A percentile compares a stretch with the other conserved stretches of the same genome.
Conservation (phyloP, 2,797 vertebrate genomes). For the Dryobates pubescens region DNA sequence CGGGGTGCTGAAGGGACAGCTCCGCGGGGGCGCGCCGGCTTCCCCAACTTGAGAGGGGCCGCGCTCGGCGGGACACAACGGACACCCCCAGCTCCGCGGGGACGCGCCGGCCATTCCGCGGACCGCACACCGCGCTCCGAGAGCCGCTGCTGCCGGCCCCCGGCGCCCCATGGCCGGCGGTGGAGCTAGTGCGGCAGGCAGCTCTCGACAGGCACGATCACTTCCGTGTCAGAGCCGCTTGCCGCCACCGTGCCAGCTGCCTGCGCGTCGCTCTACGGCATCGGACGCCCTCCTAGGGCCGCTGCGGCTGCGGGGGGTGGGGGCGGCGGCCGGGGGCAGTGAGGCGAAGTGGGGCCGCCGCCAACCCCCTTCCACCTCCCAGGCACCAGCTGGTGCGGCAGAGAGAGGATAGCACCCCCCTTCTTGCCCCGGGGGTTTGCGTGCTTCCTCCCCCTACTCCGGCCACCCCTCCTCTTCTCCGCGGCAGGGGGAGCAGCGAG, state of each 20-base stretch:
- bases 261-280: not conserved
- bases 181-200: not conserved
- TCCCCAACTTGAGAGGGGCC: not conserved
- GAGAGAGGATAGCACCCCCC: not conserved
- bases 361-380: not conserved
- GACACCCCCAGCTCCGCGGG: not conserved
- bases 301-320: not conserved
- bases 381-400: conserved; percentile 10
- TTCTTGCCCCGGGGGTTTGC: not conserved
- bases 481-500: too few relatives aligned
- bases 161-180: not conserved
- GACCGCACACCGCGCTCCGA: not conserved
- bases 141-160: not conserved
- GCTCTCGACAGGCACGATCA: not conserved
- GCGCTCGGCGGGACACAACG: not conserved
- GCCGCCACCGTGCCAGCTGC: not conserved
- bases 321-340: not conserved
- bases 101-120: not conserved
- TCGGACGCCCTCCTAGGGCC: not conserved
- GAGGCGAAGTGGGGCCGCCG: not conserved
- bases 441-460: not conserved
- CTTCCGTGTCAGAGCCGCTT: conserved; percentile 54
- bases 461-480: not conserved
- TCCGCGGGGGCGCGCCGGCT: not conserved
- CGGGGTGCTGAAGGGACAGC: conserved; percentile 77